These are phyloP conservation scores for Himalopsyche phryganea DNA, from an alignment of 1,140 invertebrate genomes.

Conservation along the genomic window DNA sequence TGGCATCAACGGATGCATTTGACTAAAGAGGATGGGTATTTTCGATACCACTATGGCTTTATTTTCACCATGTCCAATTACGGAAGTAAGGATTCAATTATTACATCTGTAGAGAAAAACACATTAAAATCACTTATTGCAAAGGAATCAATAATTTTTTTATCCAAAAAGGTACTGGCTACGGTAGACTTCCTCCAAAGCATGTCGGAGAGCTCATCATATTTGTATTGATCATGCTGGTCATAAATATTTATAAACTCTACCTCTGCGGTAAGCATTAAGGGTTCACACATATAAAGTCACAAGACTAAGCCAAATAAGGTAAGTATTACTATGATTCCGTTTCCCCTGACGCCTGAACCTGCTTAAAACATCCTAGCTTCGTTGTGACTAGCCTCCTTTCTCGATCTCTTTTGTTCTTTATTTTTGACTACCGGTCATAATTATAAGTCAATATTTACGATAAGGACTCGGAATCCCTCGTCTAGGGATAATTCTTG, in stretches of 20 bases:
- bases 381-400: too few species aligned
- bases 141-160: too few species aligned
- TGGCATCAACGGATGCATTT: background rate
- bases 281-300: background rate
- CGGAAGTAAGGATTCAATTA: background rate
- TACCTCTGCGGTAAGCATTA: conserved; percentile 10
- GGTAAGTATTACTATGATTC: too few species aligned
- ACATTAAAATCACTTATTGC: background rate
- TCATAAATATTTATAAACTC: background rate
- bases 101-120: conserved; percentile 6
- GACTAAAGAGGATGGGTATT: background rate
- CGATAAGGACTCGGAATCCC: too few species aligned
- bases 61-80: background rate
- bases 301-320: background rate
- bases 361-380: too few species aligned
- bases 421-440: too few species aligned
- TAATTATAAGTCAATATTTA: too few species aligned
- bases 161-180: conserved; percentile 6
- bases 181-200: conserved; percentile 3
- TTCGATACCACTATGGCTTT: background rate
- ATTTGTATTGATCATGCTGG: conserved; percentile 2
- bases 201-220: conserved; percentile 6
- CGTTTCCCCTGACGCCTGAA: too few species aligned
- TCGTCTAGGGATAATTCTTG: too few species aligned
- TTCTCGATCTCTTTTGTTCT: too few species aligned